phyloP scores from a whole-genome alignment of 2,888 invertebrate species.

The Rutpela maculata region DNA sequence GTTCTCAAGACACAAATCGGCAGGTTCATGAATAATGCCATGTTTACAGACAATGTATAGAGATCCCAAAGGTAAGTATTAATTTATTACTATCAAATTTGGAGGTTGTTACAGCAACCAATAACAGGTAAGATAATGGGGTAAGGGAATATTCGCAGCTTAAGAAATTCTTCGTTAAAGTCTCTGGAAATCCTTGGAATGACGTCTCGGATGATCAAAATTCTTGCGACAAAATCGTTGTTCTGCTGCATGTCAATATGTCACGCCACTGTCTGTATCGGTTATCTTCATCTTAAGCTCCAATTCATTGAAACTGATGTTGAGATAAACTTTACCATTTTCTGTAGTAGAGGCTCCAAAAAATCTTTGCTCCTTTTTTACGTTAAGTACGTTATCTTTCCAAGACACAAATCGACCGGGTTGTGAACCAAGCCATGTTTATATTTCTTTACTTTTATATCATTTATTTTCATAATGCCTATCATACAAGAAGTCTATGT shows the following conservation, averaged over 20 bases:
- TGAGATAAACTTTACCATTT: too few relatives aligned
- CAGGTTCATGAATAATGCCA: too few relatives aligned
- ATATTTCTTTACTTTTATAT: too few relatives aligned
- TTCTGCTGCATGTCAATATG: constrained; percentile 98
- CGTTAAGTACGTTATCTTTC: too few relatives aligned
- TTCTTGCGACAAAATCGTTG: constrained; percentile 98
- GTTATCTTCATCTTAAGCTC: constrained; percentile 89
- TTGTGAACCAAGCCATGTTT: too few relatives aligned
- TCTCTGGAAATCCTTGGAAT: constrained; percentile 94
- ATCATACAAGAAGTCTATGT: too few relatives aligned
- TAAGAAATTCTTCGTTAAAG: constrained; percentile 99
- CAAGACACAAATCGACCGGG: too few relatives aligned
- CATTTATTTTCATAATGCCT: too few relatives aligned
- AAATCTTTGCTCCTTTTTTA: too few relatives aligned
- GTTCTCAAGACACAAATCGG: too few relatives aligned
- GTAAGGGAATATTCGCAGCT: constrained; percentile 97
- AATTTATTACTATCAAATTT: constrained; percentile 92
- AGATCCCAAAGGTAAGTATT: constrained; percentile 97
- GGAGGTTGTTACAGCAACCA: constrained; percentile 93
- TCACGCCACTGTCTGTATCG: constrained; percentile 85
- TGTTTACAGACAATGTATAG: constrained; percentile 95
- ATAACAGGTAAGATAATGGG: constrained; percentile 97
- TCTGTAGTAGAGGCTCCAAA: too few relatives aligned
- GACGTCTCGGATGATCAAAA: constrained; percentile 91
- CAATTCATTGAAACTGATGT: constrained; percentile 93